These are phyloP conservation scores for Vanessa cardui DNA, from an alignment of 2,888 invertebrate species.

Conservation along the genomic window DNA sequence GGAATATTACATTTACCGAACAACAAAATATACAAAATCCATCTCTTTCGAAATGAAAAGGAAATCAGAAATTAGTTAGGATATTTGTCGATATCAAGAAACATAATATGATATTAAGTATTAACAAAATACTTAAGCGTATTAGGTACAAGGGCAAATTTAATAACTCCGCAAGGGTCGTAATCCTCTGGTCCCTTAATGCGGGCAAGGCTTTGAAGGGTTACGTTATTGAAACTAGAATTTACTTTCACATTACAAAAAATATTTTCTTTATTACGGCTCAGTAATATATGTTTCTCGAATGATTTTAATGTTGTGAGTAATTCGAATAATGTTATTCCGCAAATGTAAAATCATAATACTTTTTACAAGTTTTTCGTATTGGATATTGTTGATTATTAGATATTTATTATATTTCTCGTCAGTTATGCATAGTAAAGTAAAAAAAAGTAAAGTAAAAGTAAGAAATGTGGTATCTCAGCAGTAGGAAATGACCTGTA, in stretches of 20 bases:
- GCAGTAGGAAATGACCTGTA: too few species aligned
- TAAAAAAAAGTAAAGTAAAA: too few species aligned
- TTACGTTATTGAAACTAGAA: constrained; percentile 42
- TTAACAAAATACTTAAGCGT: constrained; percentile 44
- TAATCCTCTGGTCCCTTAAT: constrained; percentile 39
- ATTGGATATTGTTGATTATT: too few species aligned
- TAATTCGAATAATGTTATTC: too few species aligned
- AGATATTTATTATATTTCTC: too few species aligned
- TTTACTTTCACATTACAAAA: constrained; percentile 34
- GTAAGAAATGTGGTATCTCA: too few species aligned
- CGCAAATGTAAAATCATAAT: too few species aligned
- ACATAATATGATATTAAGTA: constrained; percentile 35
- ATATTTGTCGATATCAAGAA: constrained; percentile 32
- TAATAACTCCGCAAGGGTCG: constrained; percentile 42
- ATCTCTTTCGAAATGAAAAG: not conserved
- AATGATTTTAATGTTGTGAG: too few species aligned
- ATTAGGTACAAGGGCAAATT: constrained; percentile 43
- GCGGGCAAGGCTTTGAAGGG: constrained; percentile 35
- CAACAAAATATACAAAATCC: not conserved
- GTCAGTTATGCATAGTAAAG: too few species aligned
- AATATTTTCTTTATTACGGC: constrained; percentile 14
- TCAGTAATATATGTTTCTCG: not conserved
- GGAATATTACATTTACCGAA: not conserved
- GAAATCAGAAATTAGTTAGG: constrained; percentile 24
- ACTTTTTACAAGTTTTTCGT: too few species aligned